Conservation (phyloP, 2,797 vertebrate genomes). For the Chaetophractus vellerosus region DNA sequence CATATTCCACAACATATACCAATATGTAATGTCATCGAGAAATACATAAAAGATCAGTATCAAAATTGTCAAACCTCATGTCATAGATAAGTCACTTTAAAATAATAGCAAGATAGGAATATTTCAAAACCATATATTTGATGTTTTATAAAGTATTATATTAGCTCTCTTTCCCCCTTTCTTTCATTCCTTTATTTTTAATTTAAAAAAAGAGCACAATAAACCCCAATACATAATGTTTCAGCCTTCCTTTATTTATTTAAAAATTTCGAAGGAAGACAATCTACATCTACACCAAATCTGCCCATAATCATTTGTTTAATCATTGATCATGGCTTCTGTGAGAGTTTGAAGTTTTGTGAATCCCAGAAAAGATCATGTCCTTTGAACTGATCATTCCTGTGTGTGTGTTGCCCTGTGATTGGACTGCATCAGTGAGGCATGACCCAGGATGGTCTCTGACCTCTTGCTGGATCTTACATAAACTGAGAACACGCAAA, state of each 20-base stretch:
- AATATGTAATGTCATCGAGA: slow-evolving; percentile 42
- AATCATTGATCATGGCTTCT: background rate
- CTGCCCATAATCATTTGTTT: background rate
- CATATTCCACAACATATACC: slow-evolving; percentile 31
- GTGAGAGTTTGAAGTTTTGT: too few species aligned
- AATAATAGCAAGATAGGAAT: background rate
- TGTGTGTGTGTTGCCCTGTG: too few species aligned
- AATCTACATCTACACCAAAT: background rate
- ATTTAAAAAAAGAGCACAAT: background rate
- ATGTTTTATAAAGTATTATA: background rate
- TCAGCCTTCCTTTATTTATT: background rate
- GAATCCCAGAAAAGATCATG: too few species aligned
- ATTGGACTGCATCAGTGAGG: too few species aligned
- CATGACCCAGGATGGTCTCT: too few species aligned
- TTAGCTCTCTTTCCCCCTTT: background rate
- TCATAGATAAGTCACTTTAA: slow-evolving; percentile 42
- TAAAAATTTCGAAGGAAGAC: background rate
- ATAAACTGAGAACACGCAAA: too few species aligned
- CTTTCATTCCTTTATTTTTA: background rate
- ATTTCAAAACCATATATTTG: background rate
- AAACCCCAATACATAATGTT: background rate
- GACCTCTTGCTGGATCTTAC: too few species aligned
- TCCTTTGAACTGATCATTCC: too few species aligned
- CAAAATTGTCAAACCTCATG: slow-evolving; percentile 65
- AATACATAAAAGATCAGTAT: slow-evolving; percentile 42